A percentile compares a stretch with the other conserved stretches of the same genome.
phyloP scores from a whole-genome alignment of 1,140 invertebrate genomes.

The Tetramorium alpestre region DNA sequence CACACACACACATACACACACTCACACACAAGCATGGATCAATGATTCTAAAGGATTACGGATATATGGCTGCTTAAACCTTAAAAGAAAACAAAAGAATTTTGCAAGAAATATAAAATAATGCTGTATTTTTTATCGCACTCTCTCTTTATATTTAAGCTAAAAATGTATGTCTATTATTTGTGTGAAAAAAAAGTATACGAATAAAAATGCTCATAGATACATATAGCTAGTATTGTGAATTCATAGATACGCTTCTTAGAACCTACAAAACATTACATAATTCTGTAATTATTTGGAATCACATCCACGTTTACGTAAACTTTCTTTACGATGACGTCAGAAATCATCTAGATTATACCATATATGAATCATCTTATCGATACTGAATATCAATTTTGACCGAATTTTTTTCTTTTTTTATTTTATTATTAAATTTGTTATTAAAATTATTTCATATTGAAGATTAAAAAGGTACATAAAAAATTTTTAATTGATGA shows the following conservation, averaged over 20 bases:
- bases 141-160: neutral
- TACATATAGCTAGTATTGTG: neutral
- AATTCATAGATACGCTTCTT: slow-evolving; percentile 4
- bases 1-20: too few relatives aligned
- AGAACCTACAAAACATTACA: slow-evolving; percentile 15
- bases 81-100: neutral
- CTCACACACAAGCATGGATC: neutral
- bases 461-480: neutral
- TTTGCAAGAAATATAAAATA: neutral
- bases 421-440: neutral
- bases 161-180: neutral
- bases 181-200: slow-evolving; percentile 2
- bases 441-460: slow-evolving; percentile 12
- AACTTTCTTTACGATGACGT: slow-evolving; percentile 42
- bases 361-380: neutral
- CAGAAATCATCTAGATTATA: slow-evolving; percentile 1
- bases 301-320: slow-evolving; percentile 21
- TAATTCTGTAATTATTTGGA: slow-evolving; percentile 24
- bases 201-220: neutral
- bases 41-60: slow-evolving; percentile 14
- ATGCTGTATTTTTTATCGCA: neutral
- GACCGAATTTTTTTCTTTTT: neutral
- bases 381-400: slow-evolving; percentile 4
- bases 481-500: neutral
- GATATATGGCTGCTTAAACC: neutral